phyloP scores from a whole-genome alignment of 53 echinoderm and acorn worm genomes.

The Paelopatides confundens region DNA sequence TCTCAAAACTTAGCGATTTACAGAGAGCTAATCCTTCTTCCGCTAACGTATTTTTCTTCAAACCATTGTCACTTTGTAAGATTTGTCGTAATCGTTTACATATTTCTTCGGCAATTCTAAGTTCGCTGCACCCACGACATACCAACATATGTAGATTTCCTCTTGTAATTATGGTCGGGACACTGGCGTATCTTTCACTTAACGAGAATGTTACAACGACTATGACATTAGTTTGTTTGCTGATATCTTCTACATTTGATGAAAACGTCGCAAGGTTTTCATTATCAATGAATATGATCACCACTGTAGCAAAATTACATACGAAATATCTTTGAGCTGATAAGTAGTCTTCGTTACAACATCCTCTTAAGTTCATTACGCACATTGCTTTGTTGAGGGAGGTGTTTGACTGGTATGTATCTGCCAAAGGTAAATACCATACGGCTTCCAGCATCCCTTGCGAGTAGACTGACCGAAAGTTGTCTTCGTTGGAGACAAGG shows the following conservation, averaged over 20 bases:
- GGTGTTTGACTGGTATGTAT: not conserved
- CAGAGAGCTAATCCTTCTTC: not conserved
- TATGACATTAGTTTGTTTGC: not conserved
- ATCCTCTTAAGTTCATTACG: not conserved
- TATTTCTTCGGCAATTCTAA: not conserved
- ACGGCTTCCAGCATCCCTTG: not conserved
- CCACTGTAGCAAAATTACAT: not conserved
- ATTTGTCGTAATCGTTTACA: not conserved
- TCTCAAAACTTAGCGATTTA: not conserved
- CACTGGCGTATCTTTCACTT: not conserved
- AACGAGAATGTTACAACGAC: not conserved
- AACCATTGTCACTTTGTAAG: not conserved
- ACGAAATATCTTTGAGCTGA: not conserved
- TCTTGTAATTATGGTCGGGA: not conserved
- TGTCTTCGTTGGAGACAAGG: not conserved
- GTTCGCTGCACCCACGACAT: not conserved
- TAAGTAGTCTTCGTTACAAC: not conserved
- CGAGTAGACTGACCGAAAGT: not conserved
- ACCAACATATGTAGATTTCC: not conserved
- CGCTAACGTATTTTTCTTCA: not conserved
- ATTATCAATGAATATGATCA: not conserved
- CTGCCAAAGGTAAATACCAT: not conserved
- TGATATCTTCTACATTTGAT: not conserved
- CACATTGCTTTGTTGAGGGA: not conserved
- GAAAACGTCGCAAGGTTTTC: not conserved